Evolutionary conservation across 2,888 invertebrate genomes (phyloP).

Genomic region (Yponomeuta malinellus): DNA sequence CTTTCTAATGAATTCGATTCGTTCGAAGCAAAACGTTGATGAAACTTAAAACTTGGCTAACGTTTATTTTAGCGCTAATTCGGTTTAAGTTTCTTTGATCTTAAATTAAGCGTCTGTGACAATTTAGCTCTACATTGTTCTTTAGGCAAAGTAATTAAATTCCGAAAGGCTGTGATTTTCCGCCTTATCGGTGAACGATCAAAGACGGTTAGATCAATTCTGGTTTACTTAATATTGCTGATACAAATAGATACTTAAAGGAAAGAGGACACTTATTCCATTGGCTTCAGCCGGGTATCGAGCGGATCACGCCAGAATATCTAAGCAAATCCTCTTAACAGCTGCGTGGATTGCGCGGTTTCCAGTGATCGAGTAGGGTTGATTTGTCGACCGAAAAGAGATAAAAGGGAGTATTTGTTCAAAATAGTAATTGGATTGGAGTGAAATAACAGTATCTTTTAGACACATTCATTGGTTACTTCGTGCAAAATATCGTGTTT

Average conservation of each 20-base stretch:
- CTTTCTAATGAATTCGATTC: constrained; percentile 13
- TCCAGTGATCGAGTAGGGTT: not conserved
- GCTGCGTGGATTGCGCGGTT: not conserved
- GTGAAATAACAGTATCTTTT: too few species aligned
- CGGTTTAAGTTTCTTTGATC: constrained; percentile 9
- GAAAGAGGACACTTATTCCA: not conserved
- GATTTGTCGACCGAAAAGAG: not conserved
- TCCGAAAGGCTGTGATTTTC: too few species aligned
- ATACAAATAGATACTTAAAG: not conserved
- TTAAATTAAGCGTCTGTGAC: not conserved
- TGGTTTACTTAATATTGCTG: too few species aligned
- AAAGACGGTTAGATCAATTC: not conserved
- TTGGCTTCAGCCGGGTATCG: not conserved
- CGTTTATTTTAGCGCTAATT: constrained; percentile 10
- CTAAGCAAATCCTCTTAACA: not conserved
- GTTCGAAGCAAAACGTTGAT: constrained; percentile 9
- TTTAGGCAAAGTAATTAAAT: not conserved
- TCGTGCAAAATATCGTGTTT: too few species aligned
- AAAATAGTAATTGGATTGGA: too few species aligned
- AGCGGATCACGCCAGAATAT: not conserved
- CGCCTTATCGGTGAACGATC: not conserved
- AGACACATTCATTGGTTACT: too few species aligned
- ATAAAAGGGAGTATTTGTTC: not conserved
- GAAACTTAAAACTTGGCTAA: constrained; percentile 6
- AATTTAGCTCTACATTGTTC: not conserved